Base-by-base conservation (phyloP, 2,888 invertebrate genomes). In the Tortrix viridana region DNA sequence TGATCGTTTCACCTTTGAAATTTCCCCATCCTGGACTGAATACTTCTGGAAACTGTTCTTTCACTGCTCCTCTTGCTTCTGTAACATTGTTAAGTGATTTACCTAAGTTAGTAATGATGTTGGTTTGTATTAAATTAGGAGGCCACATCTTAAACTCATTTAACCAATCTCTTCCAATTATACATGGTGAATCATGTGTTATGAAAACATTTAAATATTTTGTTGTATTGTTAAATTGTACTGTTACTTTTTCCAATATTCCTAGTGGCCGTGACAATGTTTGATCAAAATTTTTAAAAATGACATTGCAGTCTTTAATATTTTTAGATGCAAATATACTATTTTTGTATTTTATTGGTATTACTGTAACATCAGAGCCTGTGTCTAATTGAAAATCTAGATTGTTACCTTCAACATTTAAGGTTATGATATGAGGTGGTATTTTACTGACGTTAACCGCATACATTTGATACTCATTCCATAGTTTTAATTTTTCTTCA, bases 81-180 rank as follows among this genome's bases (percentile, higher is more conserved):
- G 47, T 1, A 47, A 20, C 22, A 47, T 19, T 47, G 3, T 9
- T 47, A 43, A 16, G 4, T 22, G 22, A 22, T 22, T n/a, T 22
- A 22, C 22, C n/a, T 14, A 5, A 16, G 5, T 19, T 47, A 20
- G 9, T 20, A 47, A 20, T 20, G 9, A 9, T 9, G 19, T 20
- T 47, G 12, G 7, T 20, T 47, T 19, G 12, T 5, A 20, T 1
- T 14, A 50, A 50, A 16, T n/a, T 37, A 0, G 50, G 50, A 5
- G 50, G 50, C 50, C 50, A 50, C 19, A 50, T 14, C 9, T 37
- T 3, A 3, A 50, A 50, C 5, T n/a, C 18, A 37, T 50, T 7
- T n/a, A 52, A 38, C 52, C 52, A 52, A 38, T 52, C 52, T 16
- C 52, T 37, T 20, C 52, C 52, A 6, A 52, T 38, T 52, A 52